Percentiles rank a stretch among this genome's conserved stretches.
Conservation (phyloP, 2,797 vertebrate genomes). For the Neosilurus hyrtlii region DNA sequence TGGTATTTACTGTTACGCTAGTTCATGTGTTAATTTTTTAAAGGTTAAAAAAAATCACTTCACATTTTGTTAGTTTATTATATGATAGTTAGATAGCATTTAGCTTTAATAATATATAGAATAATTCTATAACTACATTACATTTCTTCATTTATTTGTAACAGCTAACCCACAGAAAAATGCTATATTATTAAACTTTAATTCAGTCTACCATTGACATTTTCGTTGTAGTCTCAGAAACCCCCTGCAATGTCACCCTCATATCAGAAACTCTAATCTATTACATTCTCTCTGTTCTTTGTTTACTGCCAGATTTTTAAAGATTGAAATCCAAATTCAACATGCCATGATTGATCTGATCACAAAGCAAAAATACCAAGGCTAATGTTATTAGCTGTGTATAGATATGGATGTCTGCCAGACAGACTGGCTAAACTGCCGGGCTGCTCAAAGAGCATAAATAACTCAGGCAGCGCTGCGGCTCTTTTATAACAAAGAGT, state of each 20-base stretch:
- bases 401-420: constrained; percentile 1
- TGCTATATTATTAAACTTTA: not conserved
- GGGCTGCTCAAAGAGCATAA: constrained; percentile 11
- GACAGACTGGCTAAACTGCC: constrained; percentile 21
- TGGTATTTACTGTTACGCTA: not conserved
- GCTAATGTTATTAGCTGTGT: constrained; percentile 23
- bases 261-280: not conserved
- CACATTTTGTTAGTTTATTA: too few relatives aligned
- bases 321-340: not conserved
- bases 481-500: constrained; percentile 10
- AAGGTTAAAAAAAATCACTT: too few relatives aligned
- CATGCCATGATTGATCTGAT: not conserved
- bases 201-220: not conserved
- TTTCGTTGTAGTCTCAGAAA: not conserved
- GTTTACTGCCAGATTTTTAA: not conserved
- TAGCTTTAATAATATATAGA: not conserved
- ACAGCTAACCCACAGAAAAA: not conserved
- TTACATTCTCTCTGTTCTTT: not conserved
- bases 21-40: too few relatives aligned
- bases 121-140: not conserved
- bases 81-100: not conserved
- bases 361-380: not conserved
- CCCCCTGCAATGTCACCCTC: not conserved
- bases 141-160: not conserved
- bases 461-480: not conserved